These are phyloP conservation scores for Diadema setosum DNA, from an alignment of 35 echinoderm and acorn worm species.

Conservation along the genomic window DNA sequence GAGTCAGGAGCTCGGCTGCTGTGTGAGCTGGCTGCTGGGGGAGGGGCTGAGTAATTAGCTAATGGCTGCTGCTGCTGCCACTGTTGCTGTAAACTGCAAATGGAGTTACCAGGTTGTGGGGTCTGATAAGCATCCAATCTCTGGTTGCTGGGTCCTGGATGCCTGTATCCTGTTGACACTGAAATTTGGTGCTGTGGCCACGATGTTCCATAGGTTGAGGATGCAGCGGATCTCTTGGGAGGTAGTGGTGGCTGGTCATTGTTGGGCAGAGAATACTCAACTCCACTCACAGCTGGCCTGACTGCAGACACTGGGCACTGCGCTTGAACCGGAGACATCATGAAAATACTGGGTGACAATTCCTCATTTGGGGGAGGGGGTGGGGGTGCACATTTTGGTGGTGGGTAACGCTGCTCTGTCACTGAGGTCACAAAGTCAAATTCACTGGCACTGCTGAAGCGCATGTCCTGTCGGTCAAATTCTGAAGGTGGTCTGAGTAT, in stretches of 20 bases:
- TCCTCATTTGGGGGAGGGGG: constrained; percentile 19
- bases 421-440: background rate
- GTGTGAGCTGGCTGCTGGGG: background rate
- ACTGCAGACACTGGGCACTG: background rate
- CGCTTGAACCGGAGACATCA: background rate
- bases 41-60: background rate
- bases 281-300: background rate
- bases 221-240: background rate
- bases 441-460: constrained; percentile 40
- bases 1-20: constrained; percentile 1
- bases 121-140: background rate
- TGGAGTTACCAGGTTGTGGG: background rate
- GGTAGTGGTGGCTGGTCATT: background rate
- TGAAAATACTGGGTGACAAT: background rate
- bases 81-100: background rate
- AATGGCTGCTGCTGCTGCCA: background rate
- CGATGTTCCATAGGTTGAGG: background rate
- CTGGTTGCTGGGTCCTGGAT: background rate
- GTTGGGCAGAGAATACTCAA: background rate
- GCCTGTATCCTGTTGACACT: background rate
- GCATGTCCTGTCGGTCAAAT: constrained; percentile 37
- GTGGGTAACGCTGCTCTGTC: constrained; percentile 18
- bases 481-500: background rate
- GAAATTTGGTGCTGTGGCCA: background rate
- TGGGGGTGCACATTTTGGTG: constrained; percentile 39